A percentile compares a stretch with the other conserved stretches of the same genome.
Evolutionary conservation across 2,113 vertebrate genomes (phyloP).

Genomic region (Puntigrus tetrazona): DNA sequence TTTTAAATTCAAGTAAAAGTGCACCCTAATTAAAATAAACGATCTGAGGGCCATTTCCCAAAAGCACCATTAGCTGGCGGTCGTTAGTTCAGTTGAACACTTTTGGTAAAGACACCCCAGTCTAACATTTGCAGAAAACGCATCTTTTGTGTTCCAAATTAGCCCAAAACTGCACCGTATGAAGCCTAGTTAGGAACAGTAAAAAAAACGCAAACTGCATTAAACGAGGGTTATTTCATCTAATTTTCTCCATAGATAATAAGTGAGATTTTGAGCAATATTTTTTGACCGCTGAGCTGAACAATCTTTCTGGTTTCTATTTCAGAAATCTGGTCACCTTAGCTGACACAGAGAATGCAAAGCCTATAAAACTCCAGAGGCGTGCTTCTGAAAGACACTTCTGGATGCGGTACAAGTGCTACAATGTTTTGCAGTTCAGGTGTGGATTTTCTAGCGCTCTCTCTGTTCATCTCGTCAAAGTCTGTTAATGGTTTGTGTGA

Average conservation of each 20-base stretch:
- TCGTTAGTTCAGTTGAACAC: too few relatives aligned
- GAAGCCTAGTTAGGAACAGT: neutral
- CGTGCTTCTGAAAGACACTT: constrained; percentile 2
- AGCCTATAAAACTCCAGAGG: neutral
- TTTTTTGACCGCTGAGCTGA: neutral
- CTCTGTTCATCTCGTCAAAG: constrained; percentile 48
- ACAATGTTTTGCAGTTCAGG: neutral
- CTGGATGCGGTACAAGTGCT: too few relatives aligned
- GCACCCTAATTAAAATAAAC: too few relatives aligned
- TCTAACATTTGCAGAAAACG: neutral
- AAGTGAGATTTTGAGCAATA: neutral
- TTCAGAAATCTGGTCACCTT: neutral
- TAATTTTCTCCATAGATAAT: neutral
- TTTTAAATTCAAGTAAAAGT: too few relatives aligned
- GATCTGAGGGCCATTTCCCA: too few relatives aligned
- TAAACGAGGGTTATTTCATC: neutral
- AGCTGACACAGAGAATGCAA: neutral
- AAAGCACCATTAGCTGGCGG: too few relatives aligned
- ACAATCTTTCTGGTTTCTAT: neutral
- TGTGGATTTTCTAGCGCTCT: constrained; percentile 19
- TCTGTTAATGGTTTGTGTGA: constrained; percentile 75
- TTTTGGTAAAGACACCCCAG: too few relatives aligned
- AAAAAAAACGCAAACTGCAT: neutral
- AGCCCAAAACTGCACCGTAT: neutral
- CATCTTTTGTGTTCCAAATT: neutral